Evolutionary conservation across 2,113 vertebrate species (phyloP), one percentile per base, ranked within the genome.

Genomic region (Phalacrocorax pelagicus): DNA sequence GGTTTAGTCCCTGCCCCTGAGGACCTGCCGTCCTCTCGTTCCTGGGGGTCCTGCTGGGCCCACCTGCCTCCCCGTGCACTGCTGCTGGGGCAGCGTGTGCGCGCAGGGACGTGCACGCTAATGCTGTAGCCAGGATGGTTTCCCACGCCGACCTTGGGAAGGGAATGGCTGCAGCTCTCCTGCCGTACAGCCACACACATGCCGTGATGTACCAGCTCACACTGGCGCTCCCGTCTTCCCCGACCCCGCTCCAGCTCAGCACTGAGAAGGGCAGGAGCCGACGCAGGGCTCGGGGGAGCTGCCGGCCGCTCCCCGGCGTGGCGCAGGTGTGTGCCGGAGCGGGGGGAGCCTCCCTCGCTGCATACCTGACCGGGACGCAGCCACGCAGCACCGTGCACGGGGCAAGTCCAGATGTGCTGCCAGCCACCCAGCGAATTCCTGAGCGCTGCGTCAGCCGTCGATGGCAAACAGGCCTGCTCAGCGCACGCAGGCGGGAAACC

Each of bases 371-470:
- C 22, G 38, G 71, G 88, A 59, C 23, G 5, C 84, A 20, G 75
- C 67, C 92, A 29, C 10, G 5, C 46, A 32, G 82, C 86, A 23
- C 86, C 15, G 6, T 0, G 38, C 15, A 4, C 2, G 0, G 85
- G 81, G 57, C 82, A 91, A 72, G 94, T 46, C 82, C 71, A 19
- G 90, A 88, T 73, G 87, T 27, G 86, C 88, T 86, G 44, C 65
- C 62, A 61, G 57, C 67, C 70, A 73, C 67, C 63, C 86, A 5
- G 36, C 11, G 14, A 40, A 95, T 97, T 94, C 96, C 92, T 91
- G 78, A 81, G 83, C 32, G 32, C 80, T 79, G 58, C 29, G 38
- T 90, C 94, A 94, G 87, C 59, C 3, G 5, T 5, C 15, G 3
- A 2, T 1, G 65, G 88, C 74, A 34, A 75, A 75, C 80, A 44